These are phyloP conservation scores for Bolinopsis microptera DNA, from an alignment of 37 sponge, comb jelly and placozoan genomes.

Conservation along the genomic window DNA sequence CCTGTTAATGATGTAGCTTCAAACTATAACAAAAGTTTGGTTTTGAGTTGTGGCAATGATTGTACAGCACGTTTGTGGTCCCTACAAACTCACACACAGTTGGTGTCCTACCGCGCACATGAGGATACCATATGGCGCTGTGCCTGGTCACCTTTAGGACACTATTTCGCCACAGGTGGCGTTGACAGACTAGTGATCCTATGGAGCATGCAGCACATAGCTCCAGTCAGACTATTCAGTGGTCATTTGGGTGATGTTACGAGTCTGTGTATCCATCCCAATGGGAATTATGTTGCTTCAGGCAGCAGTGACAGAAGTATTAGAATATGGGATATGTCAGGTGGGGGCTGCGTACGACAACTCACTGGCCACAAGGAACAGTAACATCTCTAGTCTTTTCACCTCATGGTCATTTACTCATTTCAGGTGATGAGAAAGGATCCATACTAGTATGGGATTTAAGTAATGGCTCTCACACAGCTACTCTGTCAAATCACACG, in stretches of 20 bases:
- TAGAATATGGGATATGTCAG: slow-evolving; percentile 22
- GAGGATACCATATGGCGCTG: slow-evolving; percentile 28
- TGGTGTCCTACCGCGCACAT: not conserved
- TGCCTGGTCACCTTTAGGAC: slow-evolving; percentile 49
- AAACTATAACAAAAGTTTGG: not conserved
- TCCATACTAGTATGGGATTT: slow-evolving; percentile 35
- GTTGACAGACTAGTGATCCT: slow-evolving; percentile 39
- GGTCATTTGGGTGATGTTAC: slow-evolving; percentile 43
- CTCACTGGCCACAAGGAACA: slow-evolving; percentile 42
- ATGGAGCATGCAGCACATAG: slow-evolving; percentile 59
- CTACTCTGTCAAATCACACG: slow-evolving; percentile 52
- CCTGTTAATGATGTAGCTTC: slow-evolving; percentile 42
- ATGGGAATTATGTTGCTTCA: slow-evolving; percentile 59
- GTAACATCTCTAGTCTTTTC: slow-evolving; percentile 63
- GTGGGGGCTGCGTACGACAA: not conserved
- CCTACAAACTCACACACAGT: slow-evolving; percentile 46
- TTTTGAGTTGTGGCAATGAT: slow-evolving; percentile 31
- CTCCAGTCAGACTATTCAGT: slow-evolving; percentile 52
- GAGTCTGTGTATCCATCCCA: slow-evolving; percentile 34
- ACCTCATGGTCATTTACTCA: slow-evolving; percentile 37
- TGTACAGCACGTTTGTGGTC: slow-evolving; percentile 59
- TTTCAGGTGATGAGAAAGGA: slow-evolving; percentile 46
- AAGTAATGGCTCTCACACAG: slow-evolving; percentile 2
- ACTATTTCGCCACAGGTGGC: slow-evolving; percentile 60
- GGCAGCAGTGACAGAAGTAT: slow-evolving; percentile 60